Evolutionary conservation across 2,888 invertebrate species (phyloP), one percentile per base, ranked within the genome.

Genomic region (Xylota segnis): DNA sequence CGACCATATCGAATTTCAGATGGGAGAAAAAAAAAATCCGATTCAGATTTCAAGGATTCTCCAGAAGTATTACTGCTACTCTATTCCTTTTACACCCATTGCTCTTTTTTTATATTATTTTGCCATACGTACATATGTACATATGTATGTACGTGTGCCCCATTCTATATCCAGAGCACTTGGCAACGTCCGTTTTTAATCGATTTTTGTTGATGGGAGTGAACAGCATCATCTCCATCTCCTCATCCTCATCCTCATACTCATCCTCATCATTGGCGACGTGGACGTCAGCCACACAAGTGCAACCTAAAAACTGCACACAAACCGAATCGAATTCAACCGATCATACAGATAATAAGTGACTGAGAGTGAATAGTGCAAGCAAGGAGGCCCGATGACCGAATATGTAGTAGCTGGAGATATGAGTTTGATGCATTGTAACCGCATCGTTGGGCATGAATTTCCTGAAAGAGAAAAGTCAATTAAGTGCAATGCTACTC

Each of bases 151-250:
- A 37, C 59, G 27, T 74, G 45, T 58, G 16, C 32, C 47, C n/a
- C 27, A 58, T 70, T 23, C 47, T 50, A 29, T 18, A 63, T 63
- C 75, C 50, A 45, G 70, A 65, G 58, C 65, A 83, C 78, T 84
- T 65, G 79, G 75, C 75, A 84, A 23, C 65, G 75, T 84, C 75
- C 79, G 59, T 70, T 84, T 81, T 84, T 76, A 84, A 79, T 84
- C 84, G 84, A 84, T 84, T 84, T 71, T 76, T 47, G 58, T 71
- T 47, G 61, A 65, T 71, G 52, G 66, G 50, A 14, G 45, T 23
- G 10, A 56, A 16, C 40, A 40, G 0, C 43, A 14, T 43, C 37
- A 52, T 40, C 47, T 12, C 9, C 45, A 56, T 56, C 10, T 7
- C 14, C 23, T 23, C 23, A 23, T 23, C 23, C 23, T 23, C 23